Base-by-base conservation (phyloP, 1,140 invertebrate genomes). In the Drosophila sturtevanti region DNA sequence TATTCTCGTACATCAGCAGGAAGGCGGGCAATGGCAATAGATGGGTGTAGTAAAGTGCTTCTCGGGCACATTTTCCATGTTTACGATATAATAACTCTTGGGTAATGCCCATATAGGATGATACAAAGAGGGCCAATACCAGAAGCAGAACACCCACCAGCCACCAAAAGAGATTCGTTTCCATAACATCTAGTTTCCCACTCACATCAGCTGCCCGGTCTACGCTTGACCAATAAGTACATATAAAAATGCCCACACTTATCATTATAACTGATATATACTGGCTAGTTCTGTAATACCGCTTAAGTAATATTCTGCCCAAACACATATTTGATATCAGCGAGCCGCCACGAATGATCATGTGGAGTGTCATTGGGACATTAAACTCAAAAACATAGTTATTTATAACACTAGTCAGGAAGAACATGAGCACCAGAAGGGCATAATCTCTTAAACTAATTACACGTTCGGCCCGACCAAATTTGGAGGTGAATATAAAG, bases 301-400 rank as follows among this genome's bases (percentile, higher is more conserved):
- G 97, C 77, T 97, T 97, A 12, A 99, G 91, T 60, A 99, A 96
- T 64, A 98, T 93, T 5, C 98, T 96, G 22, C 98, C 97, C 94
- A 99, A 96, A 56, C 99, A 94, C 95, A 99, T 97, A 92, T 98
- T 99, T 0, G 98, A 97, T 93, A 99, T 98, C 9, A 99, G 93
- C 41, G 98, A 99, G 14, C 98, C 98, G 31, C 98, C 96, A 93
- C 98, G 94, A 91, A 99, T 99, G 89, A 99, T 99, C 96, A 99
- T 99, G 91, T 99, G 98, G 0, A 99, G 93, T 10, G 99, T 98
- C 95, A 99, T 98, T 0, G 98, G 96, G 82, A 99, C 98, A 90
- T 99, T 98, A 82, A 98, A 99, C 90, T 96, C 95, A 81, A 99
- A 97, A 0, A 98, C 98, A 93, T 98, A 98, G 93, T 99, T 99